Percentiles rank a stretch among this genome's conserved stretches.
Evolutionary conservation across 1,140 invertebrate genomes (phyloP).

Genomic region (Macrobrachium rosenbergii): DNA sequence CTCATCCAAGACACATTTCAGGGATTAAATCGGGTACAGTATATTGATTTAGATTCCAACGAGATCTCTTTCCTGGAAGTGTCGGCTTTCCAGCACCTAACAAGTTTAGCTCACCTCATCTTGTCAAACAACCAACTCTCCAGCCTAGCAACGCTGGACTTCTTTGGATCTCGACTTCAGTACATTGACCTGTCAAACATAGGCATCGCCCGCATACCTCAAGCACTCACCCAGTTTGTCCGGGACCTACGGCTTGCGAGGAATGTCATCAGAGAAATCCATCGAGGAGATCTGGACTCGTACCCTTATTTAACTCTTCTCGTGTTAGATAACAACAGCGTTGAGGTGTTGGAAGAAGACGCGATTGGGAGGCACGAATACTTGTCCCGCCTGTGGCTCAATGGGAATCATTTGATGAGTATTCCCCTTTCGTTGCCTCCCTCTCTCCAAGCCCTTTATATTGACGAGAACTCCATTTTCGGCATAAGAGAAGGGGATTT

Average conservation of each 20-base stretch:
- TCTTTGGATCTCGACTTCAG: conserved; percentile 80
- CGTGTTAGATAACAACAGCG: conserved; percentile 84
- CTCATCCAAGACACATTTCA: conserved; percentile 76
- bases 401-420: conserved; percentile 78
- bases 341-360: conserved; percentile 86
- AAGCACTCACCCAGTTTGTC: conserved; percentile 86
- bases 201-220: conserved; percentile 83
- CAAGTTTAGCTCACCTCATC: conserved; percentile 82
- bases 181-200: conserved; percentile 87
- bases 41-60: conserved; percentile 86
- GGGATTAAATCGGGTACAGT: conserved; percentile 78
- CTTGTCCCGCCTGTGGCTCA: conserved; percentile 83
- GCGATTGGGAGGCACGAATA: conserved; percentile 85
- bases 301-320: conserved; percentile 86
- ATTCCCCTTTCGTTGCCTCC: conserved; percentile 80
- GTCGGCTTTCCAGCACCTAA: conserved; percentile 80
- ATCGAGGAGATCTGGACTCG: conserved; percentile 88
- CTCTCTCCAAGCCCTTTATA: conserved; percentile 75
- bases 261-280: conserved; percentile 81
- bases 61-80: conserved; percentile 79
- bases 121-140: conserved; percentile 72
- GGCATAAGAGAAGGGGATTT: conserved; percentile 79
- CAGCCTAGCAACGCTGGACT: conserved; percentile 68
- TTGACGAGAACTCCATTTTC: conserved; percentile 79
- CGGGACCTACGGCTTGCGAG: conserved; percentile 82